Evolutionary conservation across 2,888 invertebrate species (phyloP).

Genomic region (Mimumesa dahlbomi): DNA sequence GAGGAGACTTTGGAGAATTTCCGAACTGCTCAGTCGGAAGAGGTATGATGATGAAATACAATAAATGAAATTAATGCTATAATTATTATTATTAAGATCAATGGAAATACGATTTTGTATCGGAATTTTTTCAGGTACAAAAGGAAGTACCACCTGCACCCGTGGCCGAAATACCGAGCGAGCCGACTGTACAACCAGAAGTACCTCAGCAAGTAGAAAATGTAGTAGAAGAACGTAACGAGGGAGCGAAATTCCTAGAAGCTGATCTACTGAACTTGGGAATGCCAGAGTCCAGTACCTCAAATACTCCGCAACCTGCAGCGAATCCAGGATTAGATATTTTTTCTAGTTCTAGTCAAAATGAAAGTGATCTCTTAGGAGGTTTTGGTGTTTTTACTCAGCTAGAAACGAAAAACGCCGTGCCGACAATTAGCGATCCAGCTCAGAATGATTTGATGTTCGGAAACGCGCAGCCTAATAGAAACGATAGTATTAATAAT

Average conservation of each 20-base stretch:
- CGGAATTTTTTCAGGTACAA: conserved; percentile 7
- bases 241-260: conserved; percentile 65
- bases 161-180: conserved; percentile 1
- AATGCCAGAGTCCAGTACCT: conserved; percentile 54
- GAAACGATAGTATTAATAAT: conserved; percentile 47
- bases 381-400: conserved; percentile 72
- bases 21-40: conserved; percentile 58
- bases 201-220: conserved; percentile 15
- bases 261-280: conserved; percentile 78
- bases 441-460: conserved; percentile 68
- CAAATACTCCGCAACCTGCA: conserved; percentile 50
- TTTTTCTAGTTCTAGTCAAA: conserved; percentile 71
- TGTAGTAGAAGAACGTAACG: conserved; percentile 36
- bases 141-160: conserved; percentile 11
- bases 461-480: conserved; percentile 55
- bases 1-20: conserved; percentile 93
- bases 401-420: conserved; percentile 48
- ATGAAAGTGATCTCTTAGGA: conserved; percentile 73
- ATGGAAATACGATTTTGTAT: no score
- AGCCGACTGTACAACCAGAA: conserved; percentile 22
- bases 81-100: conserved; percentile 5
- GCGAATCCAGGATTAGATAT: conserved; percentile 72
- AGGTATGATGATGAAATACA: no score
- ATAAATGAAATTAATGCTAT: no score
- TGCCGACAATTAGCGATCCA: conserved; percentile 57